Evolutionary conservation across 1,140 invertebrate species (phyloP).

Genomic region (Plutomurus gul): DNA sequence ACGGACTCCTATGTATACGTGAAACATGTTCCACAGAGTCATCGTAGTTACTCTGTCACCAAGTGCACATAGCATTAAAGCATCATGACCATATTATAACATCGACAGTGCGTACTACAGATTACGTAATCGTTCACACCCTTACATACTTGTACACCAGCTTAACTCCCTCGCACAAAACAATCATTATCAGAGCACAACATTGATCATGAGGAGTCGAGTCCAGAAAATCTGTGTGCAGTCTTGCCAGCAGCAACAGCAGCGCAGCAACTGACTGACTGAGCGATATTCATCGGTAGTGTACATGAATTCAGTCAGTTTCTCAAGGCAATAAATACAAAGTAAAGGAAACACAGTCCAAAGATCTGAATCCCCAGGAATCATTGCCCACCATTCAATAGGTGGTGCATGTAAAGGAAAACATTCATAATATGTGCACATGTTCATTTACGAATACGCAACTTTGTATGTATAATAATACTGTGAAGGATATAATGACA

Average conservation of each 20-base stretch:
- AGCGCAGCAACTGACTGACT: neutral
- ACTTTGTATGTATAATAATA: neutral
- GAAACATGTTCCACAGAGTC: neutral
- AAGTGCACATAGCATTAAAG: slow-evolving; percentile 7
- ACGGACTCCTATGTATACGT: no score
- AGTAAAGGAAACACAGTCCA: neutral
- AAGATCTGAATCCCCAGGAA: neutral
- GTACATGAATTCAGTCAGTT: neutral
- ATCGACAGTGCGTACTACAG: neutral
- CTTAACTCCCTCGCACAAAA: slow-evolving; percentile 18
- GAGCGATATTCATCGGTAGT: neutral
- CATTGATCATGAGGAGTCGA: neutral
- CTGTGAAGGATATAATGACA: no score
- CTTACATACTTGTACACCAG: slow-evolving; percentile 7
- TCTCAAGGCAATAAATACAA: neutral
- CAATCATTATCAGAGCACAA: neutral
- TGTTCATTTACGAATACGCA: neutral
- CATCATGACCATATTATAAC: neutral
- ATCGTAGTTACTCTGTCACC: slow-evolving; percentile 12
- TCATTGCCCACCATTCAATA: neutral
- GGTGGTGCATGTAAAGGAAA: neutral
- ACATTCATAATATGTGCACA: neutral
- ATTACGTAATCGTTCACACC: neutral
- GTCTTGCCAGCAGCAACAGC: neutral
- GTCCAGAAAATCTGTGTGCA: neutral